Evolutionary conservation across 2,797 vertebrate species (phyloP).

Genomic region (Syncerus caffer): DNA sequence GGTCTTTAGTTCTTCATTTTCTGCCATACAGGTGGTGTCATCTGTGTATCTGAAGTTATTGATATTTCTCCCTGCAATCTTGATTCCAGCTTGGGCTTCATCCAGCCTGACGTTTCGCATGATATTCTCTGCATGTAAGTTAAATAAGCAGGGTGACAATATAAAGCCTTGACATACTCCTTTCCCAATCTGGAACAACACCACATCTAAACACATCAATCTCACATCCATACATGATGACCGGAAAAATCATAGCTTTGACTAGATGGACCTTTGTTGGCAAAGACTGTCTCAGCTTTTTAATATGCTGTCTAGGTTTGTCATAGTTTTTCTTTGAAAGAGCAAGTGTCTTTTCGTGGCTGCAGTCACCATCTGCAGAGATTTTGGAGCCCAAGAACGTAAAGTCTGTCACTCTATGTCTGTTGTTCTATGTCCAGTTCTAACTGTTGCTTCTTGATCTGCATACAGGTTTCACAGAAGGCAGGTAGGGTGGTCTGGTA

Average conservation of each 20-base stretch:
- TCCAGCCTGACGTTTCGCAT: background rate
- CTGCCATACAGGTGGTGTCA: background rate
- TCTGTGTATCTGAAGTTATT: background rate
- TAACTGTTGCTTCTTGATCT: background rate
- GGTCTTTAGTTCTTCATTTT: background rate
- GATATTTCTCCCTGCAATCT: background rate
- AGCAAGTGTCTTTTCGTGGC: too few relatives aligned
- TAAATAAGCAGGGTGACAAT: background rate
- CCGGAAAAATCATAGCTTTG: too few relatives aligned
- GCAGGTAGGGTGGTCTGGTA: background rate
- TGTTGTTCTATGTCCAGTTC: background rate
- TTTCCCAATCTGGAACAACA: accelerated
- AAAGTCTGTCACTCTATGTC: background rate
- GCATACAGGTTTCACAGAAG: background rate
- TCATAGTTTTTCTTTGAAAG: too few relatives aligned
- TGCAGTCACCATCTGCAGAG: too few relatives aligned
- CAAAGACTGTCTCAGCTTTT: too few relatives aligned
- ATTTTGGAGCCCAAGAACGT: too few relatives aligned
- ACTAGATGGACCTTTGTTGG: too few relatives aligned
- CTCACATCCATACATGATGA: too few relatives aligned
- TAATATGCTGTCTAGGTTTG: too few relatives aligned
- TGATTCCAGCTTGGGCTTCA: background rate
- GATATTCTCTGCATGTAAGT: background rate
- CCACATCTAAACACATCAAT: too few relatives aligned
- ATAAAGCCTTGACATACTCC: background rate